A percentile compares a stretch with the other conserved stretches of the same genome.
phyloP scores from a whole-genome alignment of 2,113 vertebrate species.

The Ammodytes marinus region DNA sequence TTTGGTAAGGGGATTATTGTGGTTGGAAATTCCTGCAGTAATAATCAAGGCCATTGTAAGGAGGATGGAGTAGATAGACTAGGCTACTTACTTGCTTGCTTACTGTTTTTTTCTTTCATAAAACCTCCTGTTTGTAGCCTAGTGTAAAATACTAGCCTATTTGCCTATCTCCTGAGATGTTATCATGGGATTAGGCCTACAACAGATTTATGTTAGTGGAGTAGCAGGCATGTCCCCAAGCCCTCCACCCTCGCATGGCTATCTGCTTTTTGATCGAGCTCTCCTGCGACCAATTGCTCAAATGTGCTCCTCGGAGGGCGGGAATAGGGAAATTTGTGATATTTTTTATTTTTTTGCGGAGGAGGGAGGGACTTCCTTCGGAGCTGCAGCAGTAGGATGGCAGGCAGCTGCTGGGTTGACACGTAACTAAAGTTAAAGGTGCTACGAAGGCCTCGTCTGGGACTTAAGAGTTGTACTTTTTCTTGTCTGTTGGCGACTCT shows the following conservation, averaged over 20 bases:
- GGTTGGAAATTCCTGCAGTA: not conserved
- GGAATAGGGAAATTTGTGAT: constrained; percentile 26
- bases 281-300: constrained; percentile 58
- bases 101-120: not conserved
- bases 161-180: not conserved
- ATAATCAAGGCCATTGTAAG: not conserved
- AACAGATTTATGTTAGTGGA: not conserved
- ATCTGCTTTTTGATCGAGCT: constrained; percentile 58
- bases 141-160: not conserved
- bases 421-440: constrained; percentile 85
- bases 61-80: no score
- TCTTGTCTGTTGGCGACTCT: not conserved
- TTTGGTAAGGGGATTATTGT: no score
- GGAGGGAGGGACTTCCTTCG: constrained; percentile 86
- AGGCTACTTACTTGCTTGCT: not conserved
- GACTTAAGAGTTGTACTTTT: constrained; percentile 16
- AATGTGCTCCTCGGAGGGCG: constrained; percentile 28
- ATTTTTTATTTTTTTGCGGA: constrained; percentile 4
- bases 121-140: not conserved
- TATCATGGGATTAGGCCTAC: not conserved
- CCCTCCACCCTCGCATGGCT: not conserved
- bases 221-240: not conserved
- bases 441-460: constrained; percentile 65
- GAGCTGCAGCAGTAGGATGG: constrained; percentile 65
- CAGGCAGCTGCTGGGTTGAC: constrained; percentile 75